Evolutionary conservation across 2,113 vertebrate genomes (phyloP), one percentile per base, ranked within the genome.

Genomic region (Rissa tridactyla): DNA sequence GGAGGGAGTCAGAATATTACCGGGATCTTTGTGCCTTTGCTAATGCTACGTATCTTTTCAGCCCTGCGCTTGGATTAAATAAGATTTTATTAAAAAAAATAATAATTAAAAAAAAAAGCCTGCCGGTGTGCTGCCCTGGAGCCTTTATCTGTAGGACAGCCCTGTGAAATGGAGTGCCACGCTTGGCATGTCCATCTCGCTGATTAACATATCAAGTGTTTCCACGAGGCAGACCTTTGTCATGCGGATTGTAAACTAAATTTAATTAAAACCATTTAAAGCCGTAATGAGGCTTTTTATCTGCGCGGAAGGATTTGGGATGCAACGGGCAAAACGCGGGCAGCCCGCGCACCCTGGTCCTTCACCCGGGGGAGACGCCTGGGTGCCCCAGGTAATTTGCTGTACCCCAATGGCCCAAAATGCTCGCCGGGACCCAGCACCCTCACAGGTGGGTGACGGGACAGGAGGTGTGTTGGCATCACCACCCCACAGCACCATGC

Each of bases 191-290:
- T 90, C 97, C 97, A 79, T 94, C 92, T 95, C 96, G 91, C 92
- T 93, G 96, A 96, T 98, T 98, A 98, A 98, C 97, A 98, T 95
- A 98, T 96, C 97, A 98, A 95, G 95, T 85, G 93, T 92, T 97
- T 98, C 98, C 98, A 98, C 85, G 84, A 97, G 95, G 85, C 58
- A 96, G 77, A 96, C 89, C 95, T 98, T 98, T 97, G 97, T 97
- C 98, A 97, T 82, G 95, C 94, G 82, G 97, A 97, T 96, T 97
- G 36, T 97, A 98, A 71, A 55, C 42, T 9, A 38, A 22, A 38
- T 98, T 98, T 98, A 97, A 98, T 98, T 98, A 98, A 98, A 98
- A 97, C 88, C 82, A 97, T 97, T 98, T 98, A 92, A 97, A 98
- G 98, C 95, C 88, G 51, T 64, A 57, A 95, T 60, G 46, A 52